A percentile compares a stretch with the other conserved stretches of the same genome.
These are phyloP conservation scores for Anoplopoma fimbria DNA, from an alignment of 2,113 vertebrate genomes.

Conservation along the genomic window DNA sequence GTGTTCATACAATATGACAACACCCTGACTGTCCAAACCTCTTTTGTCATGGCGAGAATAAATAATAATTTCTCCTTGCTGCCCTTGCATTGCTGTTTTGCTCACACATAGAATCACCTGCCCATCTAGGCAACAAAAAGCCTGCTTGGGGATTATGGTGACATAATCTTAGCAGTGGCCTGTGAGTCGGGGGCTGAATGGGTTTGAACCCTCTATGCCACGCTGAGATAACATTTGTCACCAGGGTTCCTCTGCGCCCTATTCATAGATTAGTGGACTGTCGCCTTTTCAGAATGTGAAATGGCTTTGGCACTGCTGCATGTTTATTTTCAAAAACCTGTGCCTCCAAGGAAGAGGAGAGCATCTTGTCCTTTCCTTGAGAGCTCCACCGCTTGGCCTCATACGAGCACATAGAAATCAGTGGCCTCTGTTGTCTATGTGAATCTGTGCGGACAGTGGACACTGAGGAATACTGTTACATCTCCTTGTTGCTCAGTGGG, in stretches of 20 bases:
- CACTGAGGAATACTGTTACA: conserved; percentile 45
- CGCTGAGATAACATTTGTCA: conserved; percentile 88
- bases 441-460: conserved; percentile 48
- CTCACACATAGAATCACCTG: conserved; percentile 84
- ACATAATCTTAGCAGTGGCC: conserved; percentile 87
- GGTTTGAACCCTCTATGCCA: conserved; percentile 87
- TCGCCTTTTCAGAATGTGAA: conserved; percentile 84
- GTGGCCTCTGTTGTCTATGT: conserved; percentile 67
- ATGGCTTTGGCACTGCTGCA: conserved; percentile 84
- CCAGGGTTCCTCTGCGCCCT: conserved; percentile 82
- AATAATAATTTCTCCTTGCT: conserved; percentile 81
- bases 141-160: conserved; percentile 87
- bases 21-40: conserved; percentile 75
- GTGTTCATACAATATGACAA: conserved; percentile 80
- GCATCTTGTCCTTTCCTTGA: conserved; percentile 80
- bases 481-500: conserved; percentile 33
- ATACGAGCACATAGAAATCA: conserved; percentile 49
- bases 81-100: conserved; percentile 78
- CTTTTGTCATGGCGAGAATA: conserved; percentile 80
- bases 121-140: conserved; percentile 83
- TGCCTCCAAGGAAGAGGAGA: conserved; percentile 75
- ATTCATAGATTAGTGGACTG: conserved; percentile 88
- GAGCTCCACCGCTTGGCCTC: conserved; percentile 66
- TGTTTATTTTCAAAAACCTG: conserved; percentile 82
- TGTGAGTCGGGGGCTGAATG: conserved; percentile 84